Percentiles rank a stretch among this genome's conserved stretches.
These are phyloP conservation scores for Meleagris gallopavo DNA, from an alignment of 2,113 vertebrate genomes.

Conservation along the genomic window DNA sequence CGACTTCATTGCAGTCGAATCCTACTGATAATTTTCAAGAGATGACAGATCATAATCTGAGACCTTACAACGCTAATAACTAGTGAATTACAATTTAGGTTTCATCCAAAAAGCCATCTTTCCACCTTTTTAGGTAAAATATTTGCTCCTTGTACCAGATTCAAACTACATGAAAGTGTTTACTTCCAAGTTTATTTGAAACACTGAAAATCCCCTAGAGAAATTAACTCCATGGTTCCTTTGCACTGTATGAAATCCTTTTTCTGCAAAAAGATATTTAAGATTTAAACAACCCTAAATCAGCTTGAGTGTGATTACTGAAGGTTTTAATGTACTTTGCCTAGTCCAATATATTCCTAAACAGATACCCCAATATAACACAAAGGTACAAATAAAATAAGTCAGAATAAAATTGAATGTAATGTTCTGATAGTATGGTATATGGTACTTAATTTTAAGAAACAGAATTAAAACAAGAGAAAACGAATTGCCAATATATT, in stretches of 20 bases:
- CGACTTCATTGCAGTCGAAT: not conserved
- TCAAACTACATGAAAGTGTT: not conserved
- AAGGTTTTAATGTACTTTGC: not conserved
- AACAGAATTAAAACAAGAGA: not conserved
- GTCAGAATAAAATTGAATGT: not conserved
- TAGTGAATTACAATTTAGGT: not conserved
- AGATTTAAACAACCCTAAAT: not conserved
- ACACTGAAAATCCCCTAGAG: not conserved
- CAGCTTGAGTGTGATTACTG: not conserved
- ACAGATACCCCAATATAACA: not conserved
- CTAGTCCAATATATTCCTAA: not conserved
- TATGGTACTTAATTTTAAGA: not conserved
- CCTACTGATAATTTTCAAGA: not conserved
- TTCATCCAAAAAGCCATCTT: not conserved
- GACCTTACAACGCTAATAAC: not conserved
- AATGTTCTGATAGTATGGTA: not conserved
- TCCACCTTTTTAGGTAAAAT: not conserved
- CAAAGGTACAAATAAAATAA: not conserved
- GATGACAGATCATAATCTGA: fast-evolving
- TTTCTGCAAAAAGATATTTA: not conserved
- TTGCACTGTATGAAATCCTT: not conserved
- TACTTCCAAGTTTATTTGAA: not conserved
- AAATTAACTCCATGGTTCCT: not conserved
- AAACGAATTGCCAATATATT: not conserved
- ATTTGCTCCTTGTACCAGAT: not conserved